A percentile compares a stretch with the other conserved stretches of the same genome.
Evolutionary conservation across 1,140 invertebrate genomes (phyloP).

Genomic region (Aphidius gifuensis): DNA sequence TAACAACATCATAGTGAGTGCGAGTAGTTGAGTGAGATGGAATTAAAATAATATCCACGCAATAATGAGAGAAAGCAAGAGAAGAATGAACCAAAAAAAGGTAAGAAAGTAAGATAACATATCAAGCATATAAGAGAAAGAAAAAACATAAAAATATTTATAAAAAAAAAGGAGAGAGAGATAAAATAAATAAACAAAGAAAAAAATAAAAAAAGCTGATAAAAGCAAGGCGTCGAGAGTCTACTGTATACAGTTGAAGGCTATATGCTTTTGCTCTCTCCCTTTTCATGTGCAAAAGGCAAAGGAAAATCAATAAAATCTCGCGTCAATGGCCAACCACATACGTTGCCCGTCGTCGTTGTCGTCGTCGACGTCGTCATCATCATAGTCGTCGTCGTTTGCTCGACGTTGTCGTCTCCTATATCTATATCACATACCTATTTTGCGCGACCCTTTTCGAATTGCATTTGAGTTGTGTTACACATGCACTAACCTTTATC

Average conservation of each 20-base stretch:
- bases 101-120: too few species aligned
- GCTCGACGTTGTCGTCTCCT: not conserved
- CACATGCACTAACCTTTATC: slow-evolving; percentile 6
- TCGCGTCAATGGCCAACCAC: slow-evolving; percentile 17
- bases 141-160: not conserved
- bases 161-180: not conserved
- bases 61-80: too few species aligned
- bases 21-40: too few species aligned
- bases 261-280: not conserved
- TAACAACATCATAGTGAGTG: slow-evolving; percentile 2
- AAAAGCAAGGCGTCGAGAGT: slow-evolving; percentile 4
- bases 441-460: slow-evolving; percentile 2
- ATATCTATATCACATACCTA: slow-evolving; percentile 6
- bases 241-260: not conserved
- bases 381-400: too few species aligned
- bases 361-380: too few species aligned
- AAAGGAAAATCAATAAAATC: slow-evolving; percentile 18
- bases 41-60: too few species aligned
- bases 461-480: slow-evolving; percentile 3
- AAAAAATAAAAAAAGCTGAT: too few species aligned
- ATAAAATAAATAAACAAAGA: slow-evolving; percentile 1
- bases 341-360: slow-evolving; percentile 14
- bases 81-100: too few species aligned
- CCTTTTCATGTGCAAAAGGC: slow-evolving; percentile 6
- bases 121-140: not conserved